Conservation (phyloP, 2,797 vertebrate species). For the Sylvilagus floridanus region DNA sequence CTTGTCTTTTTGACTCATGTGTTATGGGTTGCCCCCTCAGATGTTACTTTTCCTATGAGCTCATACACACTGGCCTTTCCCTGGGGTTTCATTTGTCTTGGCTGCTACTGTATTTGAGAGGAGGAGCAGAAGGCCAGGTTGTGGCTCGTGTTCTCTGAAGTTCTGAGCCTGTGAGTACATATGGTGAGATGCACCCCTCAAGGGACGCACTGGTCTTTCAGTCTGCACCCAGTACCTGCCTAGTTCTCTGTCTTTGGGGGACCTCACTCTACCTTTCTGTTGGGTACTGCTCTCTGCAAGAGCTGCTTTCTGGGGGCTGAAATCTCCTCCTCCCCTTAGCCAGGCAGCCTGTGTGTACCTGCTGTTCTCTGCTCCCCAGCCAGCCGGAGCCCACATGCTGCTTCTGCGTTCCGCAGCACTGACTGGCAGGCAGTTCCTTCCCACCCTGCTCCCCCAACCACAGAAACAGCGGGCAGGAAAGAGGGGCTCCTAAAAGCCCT, state of each 20-base stretch:
- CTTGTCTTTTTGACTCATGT: neutral
- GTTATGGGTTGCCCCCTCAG: neutral
- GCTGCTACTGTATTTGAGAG: neutral
- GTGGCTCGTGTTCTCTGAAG: neutral
- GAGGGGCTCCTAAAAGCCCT: neutral
- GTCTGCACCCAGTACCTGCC: rapidly evolving
- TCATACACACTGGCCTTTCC: neutral
- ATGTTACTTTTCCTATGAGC: neutral
- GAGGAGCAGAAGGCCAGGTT: neutral
- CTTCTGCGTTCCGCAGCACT: neutral
- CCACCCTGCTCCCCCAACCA: too few species aligned
- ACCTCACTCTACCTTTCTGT: neutral
- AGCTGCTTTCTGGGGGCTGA: neutral
- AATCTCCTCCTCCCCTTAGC: neutral
- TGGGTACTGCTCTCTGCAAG: neutral
- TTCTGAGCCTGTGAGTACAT: neutral
- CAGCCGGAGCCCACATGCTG: too few species aligned
- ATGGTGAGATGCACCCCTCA: too few species aligned
- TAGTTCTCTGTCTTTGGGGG: neutral
- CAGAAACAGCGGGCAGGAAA: neutral
- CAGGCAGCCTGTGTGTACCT: neutral
- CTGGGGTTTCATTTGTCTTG: neutral
- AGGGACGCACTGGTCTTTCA: neutral
- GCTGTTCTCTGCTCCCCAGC: neutral
- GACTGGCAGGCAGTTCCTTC: neutral